Evolutionary conservation across 2,888 invertebrate species (phyloP).

Genomic region (Dasysyrphus tricinctus): DNA sequence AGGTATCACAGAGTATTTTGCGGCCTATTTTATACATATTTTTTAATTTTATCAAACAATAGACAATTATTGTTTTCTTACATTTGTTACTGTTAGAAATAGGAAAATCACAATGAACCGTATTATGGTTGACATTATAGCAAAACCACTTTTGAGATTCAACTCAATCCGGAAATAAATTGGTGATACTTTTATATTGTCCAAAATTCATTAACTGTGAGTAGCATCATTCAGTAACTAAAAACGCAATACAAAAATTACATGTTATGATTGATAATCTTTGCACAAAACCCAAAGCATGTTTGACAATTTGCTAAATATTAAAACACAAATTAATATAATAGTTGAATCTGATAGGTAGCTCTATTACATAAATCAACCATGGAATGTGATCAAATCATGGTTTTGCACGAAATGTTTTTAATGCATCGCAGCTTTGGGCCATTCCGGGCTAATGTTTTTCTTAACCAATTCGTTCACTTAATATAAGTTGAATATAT

Average conservation of each 20-base stretch:
- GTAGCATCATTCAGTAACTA: background rate
- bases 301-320: too few species aligned
- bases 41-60: background rate
- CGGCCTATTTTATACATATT: background rate
- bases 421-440: too few species aligned
- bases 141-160: background rate
- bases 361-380: too few species aligned
- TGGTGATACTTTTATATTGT: background rate
- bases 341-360: too few species aligned
- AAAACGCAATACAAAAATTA: background rate
- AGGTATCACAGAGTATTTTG: background rate
- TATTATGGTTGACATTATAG: background rate
- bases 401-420: too few species aligned
- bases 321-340: too few species aligned
- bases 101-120: background rate
- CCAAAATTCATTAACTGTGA: background rate
- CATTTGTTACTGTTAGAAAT: background rate
- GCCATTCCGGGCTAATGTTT: too few species aligned
- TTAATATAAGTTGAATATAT: too few species aligned
- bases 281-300: too few species aligned
- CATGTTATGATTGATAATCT: background rate
- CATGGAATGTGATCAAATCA: too few species aligned
- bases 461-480: too few species aligned
- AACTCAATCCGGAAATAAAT: background rate
- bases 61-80: background rate